Conservation (phyloP, 2,797 vertebrate genomes). For the Muraenolepis orangiensis region DNA sequence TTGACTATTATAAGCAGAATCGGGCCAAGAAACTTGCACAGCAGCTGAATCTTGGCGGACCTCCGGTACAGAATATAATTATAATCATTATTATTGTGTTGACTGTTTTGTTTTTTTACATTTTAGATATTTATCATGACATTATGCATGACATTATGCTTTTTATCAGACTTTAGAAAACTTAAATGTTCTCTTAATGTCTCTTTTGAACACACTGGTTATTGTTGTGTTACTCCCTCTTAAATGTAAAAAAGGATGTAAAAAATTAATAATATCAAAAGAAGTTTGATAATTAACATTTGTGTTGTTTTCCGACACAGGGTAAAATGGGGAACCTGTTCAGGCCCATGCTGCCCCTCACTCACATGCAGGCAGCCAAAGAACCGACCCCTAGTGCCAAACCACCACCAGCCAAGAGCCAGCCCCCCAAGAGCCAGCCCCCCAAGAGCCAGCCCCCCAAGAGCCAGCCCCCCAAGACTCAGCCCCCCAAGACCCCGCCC, state of each 20-base stretch:
- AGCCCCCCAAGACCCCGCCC: conserved; percentile 35
- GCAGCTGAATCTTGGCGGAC: conserved; percentile 60
- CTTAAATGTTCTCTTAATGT: not conserved
- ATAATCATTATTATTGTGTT: conserved; percentile 4
- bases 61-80: conserved; percentile 55
- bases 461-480: not conserved
- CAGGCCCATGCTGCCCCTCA: conserved; percentile 74
- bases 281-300: not conserved
- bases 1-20: conserved; percentile 97
- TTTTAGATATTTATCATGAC: not conserved
- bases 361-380: conserved; percentile 79
- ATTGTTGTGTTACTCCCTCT: not conserved
- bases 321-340: conserved; percentile 76
- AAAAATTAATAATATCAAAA: not conserved
- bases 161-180: not conserved
- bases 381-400: conserved; percentile 67
- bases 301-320: conserved; percentile 55
- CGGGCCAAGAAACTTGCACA: conserved; percentile 87
- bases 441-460: conserved; percentile 39
- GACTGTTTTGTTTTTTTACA: not conserved
- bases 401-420: conserved; percentile 16
- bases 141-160: not conserved
- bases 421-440: conserved; percentile 35
- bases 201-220: not conserved
- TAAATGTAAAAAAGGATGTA: no score